Conservation (phyloP, 2,888 invertebrate genomes). For the Acanthococcus lagerstroemiae region DNA sequence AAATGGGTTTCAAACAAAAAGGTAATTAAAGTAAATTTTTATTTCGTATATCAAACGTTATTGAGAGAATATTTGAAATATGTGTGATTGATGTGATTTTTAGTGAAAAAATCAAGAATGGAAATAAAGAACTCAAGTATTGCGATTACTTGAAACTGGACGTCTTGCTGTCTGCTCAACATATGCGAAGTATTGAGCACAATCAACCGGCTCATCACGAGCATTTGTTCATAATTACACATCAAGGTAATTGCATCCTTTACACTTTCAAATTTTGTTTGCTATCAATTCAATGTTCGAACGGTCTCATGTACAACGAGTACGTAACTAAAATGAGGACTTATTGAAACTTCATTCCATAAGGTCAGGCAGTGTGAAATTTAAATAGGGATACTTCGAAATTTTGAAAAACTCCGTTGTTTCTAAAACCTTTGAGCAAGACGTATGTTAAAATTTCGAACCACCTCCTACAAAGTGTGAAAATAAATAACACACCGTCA, state of each 20-base stretch:
- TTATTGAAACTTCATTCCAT: too few species aligned
- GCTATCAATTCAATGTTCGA: too few species aligned
- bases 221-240: slow-evolving; percentile 92
- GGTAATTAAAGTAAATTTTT: background rate
- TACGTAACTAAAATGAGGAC: too few species aligned
- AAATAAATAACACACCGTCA: too few species aligned
- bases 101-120: background rate
- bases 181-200: slow-evolving; percentile 61
- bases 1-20: background rate
- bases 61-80: background rate
- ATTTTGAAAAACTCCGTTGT: too few species aligned
- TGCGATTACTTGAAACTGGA: slow-evolving; percentile 85
- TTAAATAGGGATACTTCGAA: too few species aligned
- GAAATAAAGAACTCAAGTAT: slow-evolving; percentile 44
- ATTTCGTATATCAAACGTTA: background rate
- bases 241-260: slow-evolving; percentile 93
- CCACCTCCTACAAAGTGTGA: too few species aligned
- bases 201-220: slow-evolving; percentile 84
- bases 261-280: too few species aligned
- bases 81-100: background rate
- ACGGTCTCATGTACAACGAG: too few species aligned
- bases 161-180: slow-evolving; percentile 69
- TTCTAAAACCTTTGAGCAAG: too few species aligned
- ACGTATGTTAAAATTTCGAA: too few species aligned
- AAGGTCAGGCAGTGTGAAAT: too few species aligned